phyloP scores from a whole-genome alignment of 2,888 invertebrate species.

The Halocaridina rubra region DNA sequence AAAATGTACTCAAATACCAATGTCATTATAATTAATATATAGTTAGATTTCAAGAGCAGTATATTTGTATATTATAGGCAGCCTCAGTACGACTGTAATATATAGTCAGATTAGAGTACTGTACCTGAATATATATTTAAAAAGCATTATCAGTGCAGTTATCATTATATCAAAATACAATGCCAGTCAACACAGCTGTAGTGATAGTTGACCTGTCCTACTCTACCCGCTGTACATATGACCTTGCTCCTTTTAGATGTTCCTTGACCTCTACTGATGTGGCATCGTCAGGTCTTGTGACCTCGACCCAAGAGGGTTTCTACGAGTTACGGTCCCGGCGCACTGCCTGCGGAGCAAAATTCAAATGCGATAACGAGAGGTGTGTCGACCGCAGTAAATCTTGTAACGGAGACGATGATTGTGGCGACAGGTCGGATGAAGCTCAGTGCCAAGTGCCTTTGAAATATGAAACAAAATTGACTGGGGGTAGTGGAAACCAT shows the following conservation, averaged over 20 bases:
- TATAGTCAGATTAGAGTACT: too few relatives aligned
- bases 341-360: neutral
- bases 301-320: slow-evolving; percentile 25
- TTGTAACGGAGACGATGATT: slow-evolving; percentile 51
- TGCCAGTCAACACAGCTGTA: too few relatives aligned
- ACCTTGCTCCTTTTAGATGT: slow-evolving; percentile 19
- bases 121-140: too few relatives aligned
- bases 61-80: too few relatives aligned
- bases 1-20: too few relatives aligned
- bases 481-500: slow-evolving; percentile 28
- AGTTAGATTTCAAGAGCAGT: too few relatives aligned
- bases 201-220: too few relatives aligned
- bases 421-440: slow-evolving; percentile 53
- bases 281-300: slow-evolving; percentile 16
- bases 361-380: slow-evolving; percentile 36
- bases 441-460: neutral
- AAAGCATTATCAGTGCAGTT: too few relatives aligned
- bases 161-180: too few relatives aligned
- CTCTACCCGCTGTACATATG: too few relatives aligned
- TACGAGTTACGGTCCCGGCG: slow-evolving; percentile 45
- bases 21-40: too few relatives aligned
- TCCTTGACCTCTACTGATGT: slow-evolving; percentile 29
- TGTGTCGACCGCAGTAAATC: slow-evolving; percentile 14
- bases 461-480: slow-evolving; percentile 22
- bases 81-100: too few relatives aligned